These are phyloP conservation scores for Bibio marci DNA, from an alignment of 2,888 invertebrate genomes.

Conservation along the genomic window DNA sequence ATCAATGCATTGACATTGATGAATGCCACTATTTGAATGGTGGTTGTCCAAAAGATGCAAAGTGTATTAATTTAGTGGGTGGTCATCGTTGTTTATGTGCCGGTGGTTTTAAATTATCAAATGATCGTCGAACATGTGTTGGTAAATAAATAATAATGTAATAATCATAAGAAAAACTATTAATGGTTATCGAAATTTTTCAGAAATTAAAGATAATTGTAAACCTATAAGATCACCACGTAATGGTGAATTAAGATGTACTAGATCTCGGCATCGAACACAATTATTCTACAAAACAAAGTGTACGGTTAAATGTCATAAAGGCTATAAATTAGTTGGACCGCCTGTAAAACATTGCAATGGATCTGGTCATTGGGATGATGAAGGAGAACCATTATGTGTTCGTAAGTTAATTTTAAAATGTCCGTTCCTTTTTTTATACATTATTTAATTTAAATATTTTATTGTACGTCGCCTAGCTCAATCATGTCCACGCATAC, in stretches of 20 bases:
- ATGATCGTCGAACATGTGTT: conserved; percentile 16
- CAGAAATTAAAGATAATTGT: conserved; percentile 22
- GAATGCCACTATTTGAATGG: conserved; percentile 32
- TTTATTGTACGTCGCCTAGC: too few species aligned
- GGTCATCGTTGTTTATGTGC: conserved; percentile 34
- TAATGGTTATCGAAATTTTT: not conserved
- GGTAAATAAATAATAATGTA: conserved; percentile 1
- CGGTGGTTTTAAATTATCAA: conserved; percentile 21
- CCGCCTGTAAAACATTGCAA: conserved; percentile 33
- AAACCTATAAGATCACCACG: conserved; percentile 18
- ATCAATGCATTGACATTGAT: conserved; percentile 34
- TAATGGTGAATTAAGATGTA: conserved; percentile 24
- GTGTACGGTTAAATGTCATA: conserved; percentile 24
- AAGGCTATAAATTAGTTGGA: conserved; percentile 36
- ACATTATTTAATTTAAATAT: too few species aligned
- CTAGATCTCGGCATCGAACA: conserved; percentile 23
- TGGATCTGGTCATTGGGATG: conserved; percentile 33
- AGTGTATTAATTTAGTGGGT: conserved; percentile 31
- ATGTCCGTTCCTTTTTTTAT: too few species aligned
- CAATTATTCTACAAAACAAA: conserved; percentile 24
- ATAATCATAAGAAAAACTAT: not conserved
- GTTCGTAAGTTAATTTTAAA: conserved; percentile 28
- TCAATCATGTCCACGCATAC: conserved; percentile 31
- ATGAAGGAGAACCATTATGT: conserved; percentile 32
- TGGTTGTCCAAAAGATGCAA: conserved; percentile 19